phyloP scores from a whole-genome alignment of 1,140 invertebrate genomes.

The Cataglyphis hispanica region DNA sequence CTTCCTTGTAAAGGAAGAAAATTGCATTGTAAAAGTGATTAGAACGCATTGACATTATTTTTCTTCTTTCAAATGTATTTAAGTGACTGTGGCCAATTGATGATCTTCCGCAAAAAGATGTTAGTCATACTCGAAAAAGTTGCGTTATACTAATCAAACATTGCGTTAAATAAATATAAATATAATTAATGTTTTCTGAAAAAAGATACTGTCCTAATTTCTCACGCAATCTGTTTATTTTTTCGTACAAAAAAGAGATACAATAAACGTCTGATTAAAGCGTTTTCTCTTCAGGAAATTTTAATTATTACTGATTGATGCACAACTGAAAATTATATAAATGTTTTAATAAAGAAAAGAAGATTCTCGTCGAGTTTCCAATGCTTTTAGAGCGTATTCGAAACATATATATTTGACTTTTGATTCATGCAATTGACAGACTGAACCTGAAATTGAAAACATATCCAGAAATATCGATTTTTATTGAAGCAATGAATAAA shows the following conservation, averaged over 20 bases:
- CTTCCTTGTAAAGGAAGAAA: background rate
- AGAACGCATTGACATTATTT: background rate
- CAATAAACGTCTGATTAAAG: conserved; percentile 55
- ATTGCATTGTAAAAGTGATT: background rate
- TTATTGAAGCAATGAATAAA: conserved; percentile 6
- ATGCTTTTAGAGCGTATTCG: background rate
- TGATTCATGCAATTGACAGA: conserved; percentile 25
- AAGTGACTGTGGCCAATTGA: conserved; percentile 18
- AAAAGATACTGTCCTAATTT: background rate
- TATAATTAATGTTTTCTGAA: background rate
- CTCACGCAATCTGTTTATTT: background rate
- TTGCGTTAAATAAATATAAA: background rate
- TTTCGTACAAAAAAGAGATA: background rate
- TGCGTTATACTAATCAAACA: background rate
- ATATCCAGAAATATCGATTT: conserved; percentile 60
- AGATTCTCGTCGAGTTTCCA: background rate
- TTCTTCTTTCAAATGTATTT: background rate
- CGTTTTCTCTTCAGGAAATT: background rate
- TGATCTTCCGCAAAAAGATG: background rate
- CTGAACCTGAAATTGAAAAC: conserved; percentile 50
- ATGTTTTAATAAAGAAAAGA: conserved; percentile 6
- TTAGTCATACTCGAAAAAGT: background rate
- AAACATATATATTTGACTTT: conserved; percentile 1
- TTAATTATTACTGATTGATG: conserved; percentile 3
- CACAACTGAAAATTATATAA: background rate